These are phyloP conservation scores for Nannoperca australis DNA, from an alignment of 2,797 vertebrate genomes.

Conservation along the genomic window DNA sequence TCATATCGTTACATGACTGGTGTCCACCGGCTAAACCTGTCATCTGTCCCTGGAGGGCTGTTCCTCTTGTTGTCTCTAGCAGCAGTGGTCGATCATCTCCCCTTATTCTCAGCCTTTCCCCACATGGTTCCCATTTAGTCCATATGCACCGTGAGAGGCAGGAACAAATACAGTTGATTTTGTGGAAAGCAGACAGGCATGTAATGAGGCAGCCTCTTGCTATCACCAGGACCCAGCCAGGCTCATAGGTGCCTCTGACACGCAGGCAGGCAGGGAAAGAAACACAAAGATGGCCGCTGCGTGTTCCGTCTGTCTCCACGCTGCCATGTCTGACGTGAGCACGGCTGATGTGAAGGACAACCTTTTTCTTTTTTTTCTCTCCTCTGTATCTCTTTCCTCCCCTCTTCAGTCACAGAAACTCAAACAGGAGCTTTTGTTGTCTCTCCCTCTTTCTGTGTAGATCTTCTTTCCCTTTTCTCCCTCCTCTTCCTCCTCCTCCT, in stretches of 20 bases:
- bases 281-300: slow-evolving; percentile 81
- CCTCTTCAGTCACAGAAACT: slow-evolving; percentile 31
- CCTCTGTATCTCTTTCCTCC: not conserved
- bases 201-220: slow-evolving; percentile 65
- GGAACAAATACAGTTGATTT: slow-evolving; percentile 29
- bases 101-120: slow-evolving; percentile 47
- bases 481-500: not conserved
- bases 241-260: slow-evolving; percentile 69
- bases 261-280: slow-evolving; percentile 51
- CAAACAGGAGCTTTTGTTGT: slow-evolving; percentile 53
- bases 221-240: slow-evolving; percentile 66
- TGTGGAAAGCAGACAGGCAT: slow-evolving; percentile 66
- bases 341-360: slow-evolving; percentile 69
- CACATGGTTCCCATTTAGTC: slow-evolving; percentile 47
- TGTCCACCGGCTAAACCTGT: slow-evolving; percentile 75
- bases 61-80: slow-evolving; percentile 35
- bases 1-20: slow-evolving; percentile 76
- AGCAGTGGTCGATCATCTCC: slow-evolving; percentile 51
- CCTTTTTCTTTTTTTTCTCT: not conserved
- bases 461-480: slow-evolving; percentile 26
- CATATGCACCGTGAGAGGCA: slow-evolving; percentile 40
- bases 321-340: slow-evolving; percentile 69
- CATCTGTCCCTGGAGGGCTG: slow-evolving; percentile 70
- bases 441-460: slow-evolving; percentile 17
- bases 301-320: slow-evolving; percentile 62